Base-by-base conservation (phyloP, 2,888 invertebrate genomes). In the Phanerotoma sp. region DNA sequence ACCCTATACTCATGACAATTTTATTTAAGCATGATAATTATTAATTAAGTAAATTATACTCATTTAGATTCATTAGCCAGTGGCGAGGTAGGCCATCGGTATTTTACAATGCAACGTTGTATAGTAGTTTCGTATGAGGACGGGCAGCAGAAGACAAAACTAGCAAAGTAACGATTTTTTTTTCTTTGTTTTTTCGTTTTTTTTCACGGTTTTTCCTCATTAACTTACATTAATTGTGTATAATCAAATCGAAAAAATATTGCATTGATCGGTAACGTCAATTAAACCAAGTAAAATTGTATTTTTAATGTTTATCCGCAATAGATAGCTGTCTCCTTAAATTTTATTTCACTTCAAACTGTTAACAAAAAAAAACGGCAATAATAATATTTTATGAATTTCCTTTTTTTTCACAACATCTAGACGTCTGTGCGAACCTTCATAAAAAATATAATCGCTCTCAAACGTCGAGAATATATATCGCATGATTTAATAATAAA, bases 1-100 rank as follows among this genome's bases (percentile, higher is more conserved):
- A 55, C 51, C 58, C 57, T 45, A 47, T 57, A 49, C 51, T 51
- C 56, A 51, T 57, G 52, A 61, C 57, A 58, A 64, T 65, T 63
- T 62, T 25, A 52, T 60, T 64, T 57, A 68, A 69, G 66, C 66
- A 62, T 62, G 62, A 65, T 38, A 25, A 61, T 61, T 55, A 62
- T 61, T 57, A 65, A 66, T 65, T 65, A 64, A 65, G 64, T 66
- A 63, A 68, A 63, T 57, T 62, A 59, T 62, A 60, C 63, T 54
- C 46, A 57, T 61, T 61, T 57, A 65, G 64, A 62, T 67, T 60
- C 57, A 61, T 54, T 60, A 66, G 63, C 67, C 59, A 62, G 66
- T 71, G 67, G 69, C 71, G 71, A 70, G 71, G 69, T 71, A 71
- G 70, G 70, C 71, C 70, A 66, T 66, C 65, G 63, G 62, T 66